Base-by-base conservation (phyloP, 2,113 vertebrate species). In the Scortum barcoo region DNA sequence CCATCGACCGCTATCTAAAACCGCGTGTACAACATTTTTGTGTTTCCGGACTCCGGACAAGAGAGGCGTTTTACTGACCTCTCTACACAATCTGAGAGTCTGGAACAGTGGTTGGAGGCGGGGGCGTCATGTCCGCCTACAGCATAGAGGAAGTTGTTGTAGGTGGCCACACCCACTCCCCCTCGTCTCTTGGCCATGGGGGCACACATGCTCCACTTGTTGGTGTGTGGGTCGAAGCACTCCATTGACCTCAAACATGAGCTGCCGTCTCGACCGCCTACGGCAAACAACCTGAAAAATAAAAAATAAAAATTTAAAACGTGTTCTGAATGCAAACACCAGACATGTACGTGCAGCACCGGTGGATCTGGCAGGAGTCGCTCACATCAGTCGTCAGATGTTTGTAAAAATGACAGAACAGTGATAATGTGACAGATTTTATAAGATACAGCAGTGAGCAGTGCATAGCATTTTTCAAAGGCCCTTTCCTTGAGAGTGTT, bases 241-340 rank as follows among this genome's bases (percentile, higher is more conserved):
- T 99, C 98, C 96, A 99, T 97, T 6, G 98, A 98, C 87, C 97
- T 96, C 51, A 99, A 92, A 74, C 98, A 99, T 0, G 97, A 99
- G 93, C 98, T 99, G 65, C 98, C 98, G 2, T 99, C 98, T 44
- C 97, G 94, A 22, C 98, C 98, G 0, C 98, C 98, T 0, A 99
- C 97, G 0, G 98, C 98, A 53, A 97, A 99, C 40, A 99, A 84
- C 44, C 98, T 99, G 89, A 28, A n/a, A n/a, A n/a, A n/a, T n/a
- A n/a, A n/a, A n/a, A n/a, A n/a, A n/a, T n/a, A n/a, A 81, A 76
- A 57, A 72, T 86, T 0, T 17, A 28, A 73, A 78, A 80, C 2
- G 10, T 12, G 17, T 65, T 57, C 1, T 70, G 57, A 70, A 62
- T 51, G 58, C 13, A 20, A 42, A 42, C 12, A 33, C 53, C 38